A percentile compares a stretch with the other conserved stretches of the same genome.
Conservation (phyloP, 2,113 vertebrate species). For the Gymnobelideus leadbeateri region DNA sequence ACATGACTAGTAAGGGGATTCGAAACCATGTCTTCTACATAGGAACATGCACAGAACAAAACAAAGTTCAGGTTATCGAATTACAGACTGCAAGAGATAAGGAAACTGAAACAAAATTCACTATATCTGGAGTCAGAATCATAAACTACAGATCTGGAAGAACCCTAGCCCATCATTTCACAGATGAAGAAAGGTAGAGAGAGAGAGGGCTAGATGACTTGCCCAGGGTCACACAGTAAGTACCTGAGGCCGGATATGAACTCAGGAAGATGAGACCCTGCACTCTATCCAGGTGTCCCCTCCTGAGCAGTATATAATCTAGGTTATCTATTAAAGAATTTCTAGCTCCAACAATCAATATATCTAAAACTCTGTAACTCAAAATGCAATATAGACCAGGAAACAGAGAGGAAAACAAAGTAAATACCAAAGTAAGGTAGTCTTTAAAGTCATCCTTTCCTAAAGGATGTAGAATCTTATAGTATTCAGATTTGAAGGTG, state of each 20-base stretch:
- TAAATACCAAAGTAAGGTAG: too few relatives aligned
- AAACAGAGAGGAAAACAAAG: too few relatives aligned
- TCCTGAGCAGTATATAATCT: too few relatives aligned
- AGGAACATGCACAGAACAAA: neutral
- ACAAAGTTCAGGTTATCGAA: neutral
- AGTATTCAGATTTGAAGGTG: neutral
- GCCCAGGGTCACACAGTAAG: too few relatives aligned
- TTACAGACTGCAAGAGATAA: neutral
- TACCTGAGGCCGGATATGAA: too few relatives aligned
- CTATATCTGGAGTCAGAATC: neutral
- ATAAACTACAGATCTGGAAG: neutral
- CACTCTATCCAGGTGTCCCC: too few relatives aligned
- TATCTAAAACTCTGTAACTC: too few relatives aligned
- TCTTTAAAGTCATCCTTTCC: neutral
- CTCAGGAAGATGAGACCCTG: too few relatives aligned
- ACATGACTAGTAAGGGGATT: neutral
- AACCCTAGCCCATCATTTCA: neutral
- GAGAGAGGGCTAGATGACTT: neutral
- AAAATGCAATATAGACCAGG: too few relatives aligned
- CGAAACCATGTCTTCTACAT: neutral
- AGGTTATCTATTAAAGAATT: neutral
- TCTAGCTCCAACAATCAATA: neutral
- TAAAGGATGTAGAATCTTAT: neutral
- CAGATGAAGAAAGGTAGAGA: neutral
- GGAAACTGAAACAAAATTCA: neutral